Base-by-base conservation (phyloP, 2,113 vertebrate species). In the Cavia porcellus region DNA sequence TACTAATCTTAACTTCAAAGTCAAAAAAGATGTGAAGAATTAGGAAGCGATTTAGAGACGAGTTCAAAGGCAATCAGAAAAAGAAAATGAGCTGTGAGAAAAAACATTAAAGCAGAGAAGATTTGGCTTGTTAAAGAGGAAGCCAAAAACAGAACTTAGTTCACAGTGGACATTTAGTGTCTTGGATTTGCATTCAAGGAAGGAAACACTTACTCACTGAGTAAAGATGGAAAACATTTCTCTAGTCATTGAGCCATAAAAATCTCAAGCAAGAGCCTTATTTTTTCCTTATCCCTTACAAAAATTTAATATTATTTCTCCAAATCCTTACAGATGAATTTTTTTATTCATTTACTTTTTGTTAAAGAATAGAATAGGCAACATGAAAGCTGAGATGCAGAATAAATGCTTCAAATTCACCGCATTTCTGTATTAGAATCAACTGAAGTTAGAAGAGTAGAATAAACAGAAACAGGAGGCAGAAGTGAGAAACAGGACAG, bases 21-120 rank as follows among this genome's bases (percentile, higher is more conserved):
- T 79, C 82, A 77, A 95, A 84, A 90, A 81, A 86, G 47, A 61
- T 45, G 6, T 82, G 64, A 86, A 95, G 74, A 87, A 92, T 75
- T 12, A 89, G 94, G 24, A 72, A 38, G 50, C 30, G n/a, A 87
- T 83, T 87, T 86, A 84, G 19, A 72, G 42, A 93, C 47, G 17
- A 96, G 38, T 72, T 38, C 62, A 87, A 83, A 86, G 62, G 28
- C 38, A 83, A 91, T 92, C 52, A 95, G n/a, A 57, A 94, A 82
- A 94, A 90, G 42, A 70, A 96, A 84, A 1, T 38, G n/a, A 62
- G n/a, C 55, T 61, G 14, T 72, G 42, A 62, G n/a, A 42, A 61
- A 92, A 77, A 94, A 25, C 50, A 89, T 35, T 83, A 83, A 91
- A 42, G 50, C 45, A 87, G 59, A 80, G 42, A 96, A 81, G 14